phyloP scores from a whole-genome alignment of 2,888 invertebrate species.

The Lithophane semibrunnea region DNA sequence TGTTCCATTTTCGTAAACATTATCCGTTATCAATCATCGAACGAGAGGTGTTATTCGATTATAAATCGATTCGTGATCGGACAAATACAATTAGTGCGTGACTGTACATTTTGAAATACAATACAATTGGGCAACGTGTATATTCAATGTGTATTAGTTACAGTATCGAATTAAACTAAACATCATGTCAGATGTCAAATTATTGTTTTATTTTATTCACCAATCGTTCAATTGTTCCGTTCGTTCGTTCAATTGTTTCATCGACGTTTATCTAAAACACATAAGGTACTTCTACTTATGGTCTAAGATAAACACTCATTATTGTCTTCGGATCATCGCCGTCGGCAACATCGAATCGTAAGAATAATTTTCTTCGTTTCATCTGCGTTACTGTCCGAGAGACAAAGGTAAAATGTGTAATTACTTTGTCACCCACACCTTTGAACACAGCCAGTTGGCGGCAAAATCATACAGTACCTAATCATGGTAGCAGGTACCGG shows the following conservation, averaged over 20 bases:
- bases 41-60: conserved; percentile 64
- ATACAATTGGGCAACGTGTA: conserved; percentile 69
- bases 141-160: conserved; percentile 57
- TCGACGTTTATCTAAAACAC: neutral
- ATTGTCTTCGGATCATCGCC: neutral
- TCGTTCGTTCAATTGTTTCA: neutral
- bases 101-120: conserved; percentile 72
- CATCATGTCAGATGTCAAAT: conserved; percentile 39
- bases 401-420: neutral
- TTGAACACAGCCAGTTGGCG: too few relatives aligned
- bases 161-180: conserved; percentile 65
- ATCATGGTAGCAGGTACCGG: too few relatives aligned
- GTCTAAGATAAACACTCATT: neutral
- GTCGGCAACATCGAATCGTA: neutral
- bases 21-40: conserved; percentile 59
- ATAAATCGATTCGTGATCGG: conserved; percentile 70
- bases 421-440: neutral
- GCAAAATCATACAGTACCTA: too few relatives aligned
- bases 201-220: conserved; percentile 2
- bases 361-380: neutral
- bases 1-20: conserved; percentile 61
- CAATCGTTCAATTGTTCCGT: too few relatives aligned
- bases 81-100: conserved; percentile 76
- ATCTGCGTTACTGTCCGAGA: neutral
- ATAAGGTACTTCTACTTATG: neutral